Evolutionary conservation across 2,113 vertebrate genomes (phyloP).

Genomic region (Cyprinodon brontotheroides): DNA sequence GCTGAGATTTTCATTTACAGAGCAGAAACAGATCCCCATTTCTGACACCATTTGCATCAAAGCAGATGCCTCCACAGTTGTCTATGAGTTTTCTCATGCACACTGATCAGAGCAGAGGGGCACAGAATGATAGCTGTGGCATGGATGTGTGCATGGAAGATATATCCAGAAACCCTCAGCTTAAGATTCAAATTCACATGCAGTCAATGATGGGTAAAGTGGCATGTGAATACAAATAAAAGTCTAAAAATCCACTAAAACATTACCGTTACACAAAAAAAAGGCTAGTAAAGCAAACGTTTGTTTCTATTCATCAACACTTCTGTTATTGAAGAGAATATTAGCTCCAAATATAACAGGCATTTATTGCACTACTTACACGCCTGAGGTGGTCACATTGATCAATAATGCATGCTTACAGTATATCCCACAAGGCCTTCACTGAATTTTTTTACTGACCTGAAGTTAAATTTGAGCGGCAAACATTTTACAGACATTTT

Average conservation of each 20-base stretch:
- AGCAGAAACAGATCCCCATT: slow-evolving; percentile 21
- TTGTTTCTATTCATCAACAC: slow-evolving; percentile 22
- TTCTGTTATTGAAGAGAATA: slow-evolving; percentile 25
- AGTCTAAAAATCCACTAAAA: slow-evolving; percentile 7
- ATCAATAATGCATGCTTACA: slow-evolving; percentile 55
- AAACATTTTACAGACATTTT: not conserved
- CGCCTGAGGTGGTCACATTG: slow-evolving; percentile 18
- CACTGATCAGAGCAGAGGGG: slow-evolving; percentile 22
- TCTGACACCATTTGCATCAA: slow-evolving; percentile 48
- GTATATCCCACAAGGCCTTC: slow-evolving; percentile 11
- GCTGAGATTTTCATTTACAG: slow-evolving; percentile 36
- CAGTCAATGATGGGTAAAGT: slow-evolving; percentile 26
- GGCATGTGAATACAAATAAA: slow-evolving; percentile 24
- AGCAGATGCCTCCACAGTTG: slow-evolving; percentile 34
- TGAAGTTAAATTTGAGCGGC: slow-evolving; percentile 13
- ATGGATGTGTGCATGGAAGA: slow-evolving; percentile 7
- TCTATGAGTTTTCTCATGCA: slow-evolving; percentile 25
- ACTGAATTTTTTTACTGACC: slow-evolving; percentile 15
- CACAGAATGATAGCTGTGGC: slow-evolving; percentile 24
- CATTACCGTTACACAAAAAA: not conserved
- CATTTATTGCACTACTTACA: slow-evolving; percentile 39
- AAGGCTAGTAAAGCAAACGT: slow-evolving; percentile 3
- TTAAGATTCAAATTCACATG: slow-evolving; percentile 9
- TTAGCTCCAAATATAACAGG: slow-evolving; percentile 35
- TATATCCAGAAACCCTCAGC: slow-evolving; percentile 22